phyloP scores from a whole-genome alignment of 2,888 invertebrate species.

The Hartigia nigra region DNA sequence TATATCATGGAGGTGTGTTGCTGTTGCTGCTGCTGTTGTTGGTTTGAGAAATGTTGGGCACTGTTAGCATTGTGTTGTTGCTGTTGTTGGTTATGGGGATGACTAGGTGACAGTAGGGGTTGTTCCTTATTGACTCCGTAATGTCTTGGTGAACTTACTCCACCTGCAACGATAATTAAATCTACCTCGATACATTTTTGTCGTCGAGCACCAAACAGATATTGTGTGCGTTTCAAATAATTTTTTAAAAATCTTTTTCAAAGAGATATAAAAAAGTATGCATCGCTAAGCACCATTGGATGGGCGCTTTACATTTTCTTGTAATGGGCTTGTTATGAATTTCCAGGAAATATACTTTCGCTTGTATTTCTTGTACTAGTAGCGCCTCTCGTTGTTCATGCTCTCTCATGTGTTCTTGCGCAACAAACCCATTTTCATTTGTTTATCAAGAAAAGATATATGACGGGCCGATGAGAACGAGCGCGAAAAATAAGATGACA shows the following conservation, averaged over 20 bases:
- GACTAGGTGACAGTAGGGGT: constrained; percentile 69
- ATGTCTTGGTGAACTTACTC: constrained; percentile 71
- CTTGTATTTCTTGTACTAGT: background rate
- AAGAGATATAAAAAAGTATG: constrained; percentile 13
- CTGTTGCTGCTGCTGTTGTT: constrained; percentile 41
- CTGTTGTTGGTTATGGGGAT: constrained; percentile 70
- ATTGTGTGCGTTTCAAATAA: background rate
- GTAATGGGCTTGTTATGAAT: constrained; percentile 3
- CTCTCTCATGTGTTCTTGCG: background rate
- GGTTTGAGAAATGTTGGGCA: constrained; percentile 58
- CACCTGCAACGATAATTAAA: constrained; percentile 69
- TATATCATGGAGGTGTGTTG: constrained; percentile 65
- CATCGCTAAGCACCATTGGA: constrained; percentile 4
- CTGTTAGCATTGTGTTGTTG: constrained; percentile 69
- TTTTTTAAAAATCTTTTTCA: constrained; percentile 7
- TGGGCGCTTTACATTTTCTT: background rate
- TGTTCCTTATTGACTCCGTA: constrained; percentile 67
- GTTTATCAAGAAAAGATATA: background rate
- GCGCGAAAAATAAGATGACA: background rate
- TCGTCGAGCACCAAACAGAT: background rate
- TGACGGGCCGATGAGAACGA: background rate
- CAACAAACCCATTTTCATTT: background rate
- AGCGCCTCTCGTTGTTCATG: background rate
- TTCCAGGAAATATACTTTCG: background rate
- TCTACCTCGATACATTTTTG: constrained; percentile 38